A percentile compares a stretch with the other conserved stretches of the same genome.
These are phyloP conservation scores for Tychaedon coryphoeus DNA, from an alignment of 2,113 vertebrate genomes.

Conservation along the genomic window DNA sequence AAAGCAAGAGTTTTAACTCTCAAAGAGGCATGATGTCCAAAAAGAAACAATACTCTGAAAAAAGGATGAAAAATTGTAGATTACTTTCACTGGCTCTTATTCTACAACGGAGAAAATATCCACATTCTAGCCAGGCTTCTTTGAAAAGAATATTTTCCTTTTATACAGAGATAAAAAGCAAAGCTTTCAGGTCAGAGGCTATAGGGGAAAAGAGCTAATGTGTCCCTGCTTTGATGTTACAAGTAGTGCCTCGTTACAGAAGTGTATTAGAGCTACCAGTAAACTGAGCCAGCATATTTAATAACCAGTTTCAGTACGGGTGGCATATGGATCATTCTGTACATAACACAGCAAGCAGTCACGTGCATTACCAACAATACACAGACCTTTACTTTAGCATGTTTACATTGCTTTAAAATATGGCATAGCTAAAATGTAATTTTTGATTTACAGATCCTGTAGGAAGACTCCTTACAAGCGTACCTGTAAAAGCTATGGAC, in stretches of 20 bases:
- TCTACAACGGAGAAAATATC: constrained; percentile 49
- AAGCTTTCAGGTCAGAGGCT: constrained; percentile 76
- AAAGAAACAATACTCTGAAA: constrained; percentile 51
- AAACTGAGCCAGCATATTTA: constrained; percentile 71
- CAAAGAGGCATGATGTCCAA: constrained; percentile 8
- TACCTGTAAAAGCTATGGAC: constrained; percentile 3
- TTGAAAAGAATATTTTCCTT: constrained; percentile 75
- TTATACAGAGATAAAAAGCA: constrained; percentile 77
- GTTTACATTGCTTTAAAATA: constrained; percentile 33
- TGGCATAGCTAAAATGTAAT: neutral
- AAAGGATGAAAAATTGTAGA: constrained; percentile 63
- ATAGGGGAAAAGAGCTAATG: constrained; percentile 65
- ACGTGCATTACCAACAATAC: neutral
- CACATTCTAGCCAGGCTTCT: constrained; percentile 48
- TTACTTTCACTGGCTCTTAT: constrained; percentile 59
- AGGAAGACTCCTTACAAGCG: constrained; percentile 33
- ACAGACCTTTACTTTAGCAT: constrained; percentile 21
- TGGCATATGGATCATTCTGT: constrained; percentile 9
- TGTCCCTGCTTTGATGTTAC: constrained; percentile 88
- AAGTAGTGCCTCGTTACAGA: constrained; percentile 80
- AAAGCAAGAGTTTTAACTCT: constrained; percentile 70
- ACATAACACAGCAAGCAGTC: neutral
- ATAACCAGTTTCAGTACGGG: constrained; percentile 38
- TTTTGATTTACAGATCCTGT: neutral
- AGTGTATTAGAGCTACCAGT: constrained; percentile 76